Base-by-base conservation (phyloP, 2,888 invertebrate genomes). In the Drosophila incognita region DNA sequence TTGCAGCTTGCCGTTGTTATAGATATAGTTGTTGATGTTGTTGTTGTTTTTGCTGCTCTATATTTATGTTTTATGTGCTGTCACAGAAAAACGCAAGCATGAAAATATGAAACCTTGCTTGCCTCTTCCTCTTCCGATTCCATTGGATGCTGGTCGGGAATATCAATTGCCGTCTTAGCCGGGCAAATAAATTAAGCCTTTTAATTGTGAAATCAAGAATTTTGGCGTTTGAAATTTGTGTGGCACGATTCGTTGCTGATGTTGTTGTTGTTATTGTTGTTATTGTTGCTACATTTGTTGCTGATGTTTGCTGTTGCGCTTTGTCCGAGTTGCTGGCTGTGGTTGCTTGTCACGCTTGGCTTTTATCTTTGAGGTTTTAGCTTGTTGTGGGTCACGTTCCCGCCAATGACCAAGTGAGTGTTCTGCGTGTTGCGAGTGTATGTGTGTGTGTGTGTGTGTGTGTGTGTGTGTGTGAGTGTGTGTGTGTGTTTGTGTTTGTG, bases 141-240 rank as follows among this genome's bases (percentile, higher is more conserved):
- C 54, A 46, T 46, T 46, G 24, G 46, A 46, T 46, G 46, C 24
- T 58, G 53, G 27, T 36, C 40, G 56, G 76, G 76, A 77, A 67
- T 76, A 77, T 73, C 67, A 52, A 38, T 64, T 62, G 80, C 76
- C 49, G 36, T 13, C 64, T 38, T 58, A 51, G 38, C 63, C 73
- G 69, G 69, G 64, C 84, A 79, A 79, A 79, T 79, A 83, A 82
- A 83, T 83, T 72, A 86, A 83, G 79, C 65, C 72, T 87, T 80
- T 79, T 80, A 87, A 85, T 89, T 85, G 89, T 76, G 80, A 87
- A 87, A 87, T 79, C 89, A 72, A 87, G 89, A 85, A 84, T 69
- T 70, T 73, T 71, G 75, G 46, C 60, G 56, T 68, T 65, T 60
- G 18, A 56, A 63, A 64, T 79, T 68, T 79, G 66, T 76, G 62